Evolutionary conservation across 2,888 invertebrate genomes (phyloP).

Genomic region (Stomorhina lunata): DNA sequence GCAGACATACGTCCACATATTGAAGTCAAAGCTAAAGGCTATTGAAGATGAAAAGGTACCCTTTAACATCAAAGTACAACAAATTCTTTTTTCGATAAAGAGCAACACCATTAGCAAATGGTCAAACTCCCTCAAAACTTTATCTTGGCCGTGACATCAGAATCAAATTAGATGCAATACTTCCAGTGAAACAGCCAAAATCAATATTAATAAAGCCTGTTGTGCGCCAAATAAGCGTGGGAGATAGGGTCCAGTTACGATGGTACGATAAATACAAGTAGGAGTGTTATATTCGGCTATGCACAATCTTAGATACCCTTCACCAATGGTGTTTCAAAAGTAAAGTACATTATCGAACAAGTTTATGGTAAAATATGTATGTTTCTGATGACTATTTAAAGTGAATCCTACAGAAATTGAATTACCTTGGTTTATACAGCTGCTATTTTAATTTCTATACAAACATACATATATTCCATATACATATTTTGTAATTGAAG

Average conservation of each 20-base stretch:
- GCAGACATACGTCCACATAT: too few species aligned
- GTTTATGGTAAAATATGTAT: too few species aligned
- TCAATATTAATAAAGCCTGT: not conserved
- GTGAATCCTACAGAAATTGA: too few species aligned
- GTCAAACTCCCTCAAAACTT: constrained; percentile 41
- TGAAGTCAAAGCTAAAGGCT: too few species aligned
- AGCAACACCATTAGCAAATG: constrained; percentile 44
- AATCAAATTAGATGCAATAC: constrained; percentile 36
- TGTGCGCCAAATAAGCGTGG: constrained; percentile 29
- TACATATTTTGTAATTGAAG: too few species aligned
- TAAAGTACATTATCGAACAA: too few species aligned
- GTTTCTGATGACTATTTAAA: too few species aligned
- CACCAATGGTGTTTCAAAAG: constrained; percentile 4
- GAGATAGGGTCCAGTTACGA: constrained; percentile 29
- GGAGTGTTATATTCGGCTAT: not conserved
- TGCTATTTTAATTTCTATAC: too few species aligned
- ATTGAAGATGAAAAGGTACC: constrained; percentile 77
- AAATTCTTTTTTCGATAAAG: constrained; percentile 33
- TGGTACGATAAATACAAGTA: constrained; percentile 11
- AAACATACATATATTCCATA: too few species aligned
- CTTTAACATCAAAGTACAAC: constrained; percentile 7
- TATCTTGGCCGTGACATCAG: constrained; percentile 26
- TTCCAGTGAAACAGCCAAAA: constrained; percentile 15
- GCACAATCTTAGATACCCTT: constrained; percentile 24
- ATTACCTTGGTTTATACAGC: too few species aligned